Evolutionary conservation across 2,888 invertebrate species (phyloP).

Genomic region (Drosophila affinis): DNA sequence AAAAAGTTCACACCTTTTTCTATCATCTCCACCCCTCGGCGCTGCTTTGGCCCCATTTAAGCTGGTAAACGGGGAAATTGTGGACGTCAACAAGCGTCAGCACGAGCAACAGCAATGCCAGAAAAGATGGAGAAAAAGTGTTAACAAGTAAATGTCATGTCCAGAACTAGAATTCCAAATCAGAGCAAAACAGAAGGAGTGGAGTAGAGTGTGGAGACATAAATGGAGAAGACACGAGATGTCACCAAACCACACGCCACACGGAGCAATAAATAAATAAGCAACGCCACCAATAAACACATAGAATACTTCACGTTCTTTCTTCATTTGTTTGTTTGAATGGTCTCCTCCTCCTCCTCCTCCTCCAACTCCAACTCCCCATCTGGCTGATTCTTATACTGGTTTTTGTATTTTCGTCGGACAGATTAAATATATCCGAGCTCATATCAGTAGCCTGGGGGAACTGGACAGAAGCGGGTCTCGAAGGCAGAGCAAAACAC

Average conservation of each 20-base stretch:
- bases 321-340: constrained; percentile 28
- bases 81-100: constrained; percentile 50
- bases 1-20: not conserved
- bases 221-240: constrained; percentile 45
- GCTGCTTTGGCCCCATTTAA: constrained; percentile 14
- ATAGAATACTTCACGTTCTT: constrained; percentile 30
- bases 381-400: constrained; percentile 13
- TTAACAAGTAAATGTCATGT: constrained; percentile 70
- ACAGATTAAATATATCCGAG: constrained; percentile 51
- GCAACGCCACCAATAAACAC: constrained; percentile 42
- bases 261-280: constrained; percentile 72
- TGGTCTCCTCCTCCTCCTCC: not conserved
- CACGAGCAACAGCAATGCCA: constrained; percentile 20
- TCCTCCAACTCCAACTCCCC: not conserved
- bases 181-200: constrained; percentile 14
- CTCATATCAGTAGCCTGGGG: constrained; percentile 54
- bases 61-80: constrained; percentile 38
- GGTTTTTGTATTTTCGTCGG: constrained; percentile 60
- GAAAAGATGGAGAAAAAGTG: constrained; percentile 59
- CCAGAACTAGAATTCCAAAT: constrained; percentile 28
- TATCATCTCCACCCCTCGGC: not conserved
- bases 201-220: not conserved
- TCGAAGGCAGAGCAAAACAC: constrained; percentile 26
- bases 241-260: constrained; percentile 59
- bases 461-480: constrained; percentile 49